Evolutionary conservation across 2,113 vertebrate genomes (phyloP).

Genomic region (Scomber colias): DNA sequence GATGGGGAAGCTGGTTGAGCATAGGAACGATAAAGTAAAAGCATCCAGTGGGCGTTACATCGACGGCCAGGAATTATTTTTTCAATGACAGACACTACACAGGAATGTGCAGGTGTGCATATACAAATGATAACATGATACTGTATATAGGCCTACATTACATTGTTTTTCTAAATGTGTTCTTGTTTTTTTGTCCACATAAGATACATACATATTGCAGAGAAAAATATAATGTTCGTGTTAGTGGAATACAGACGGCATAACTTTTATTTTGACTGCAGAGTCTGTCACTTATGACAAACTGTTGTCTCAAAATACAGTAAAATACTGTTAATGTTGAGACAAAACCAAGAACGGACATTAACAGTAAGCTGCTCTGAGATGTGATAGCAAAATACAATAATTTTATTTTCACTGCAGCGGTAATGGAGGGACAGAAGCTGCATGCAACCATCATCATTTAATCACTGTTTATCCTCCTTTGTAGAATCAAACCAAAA

Average conservation of each 20-base stretch:
- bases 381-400: too few relatives aligned
- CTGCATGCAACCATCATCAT: too few relatives aligned
- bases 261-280: slow-evolving; percentile 20
- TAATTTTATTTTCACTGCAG: too few relatives aligned
- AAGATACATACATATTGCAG: neutral
- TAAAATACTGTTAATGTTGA: too few relatives aligned
- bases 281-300: neutral
- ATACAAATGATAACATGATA: too few relatives aligned
- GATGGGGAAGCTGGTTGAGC: neutral
- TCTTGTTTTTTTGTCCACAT: neutral
- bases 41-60: neutral
- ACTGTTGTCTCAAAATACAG: too few relatives aligned
- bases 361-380: too few relatives aligned
- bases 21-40: neutral
- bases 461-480: too few relatives aligned
- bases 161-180: too few relatives aligned
- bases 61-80: neutral
- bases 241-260: neutral
- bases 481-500: too few relatives aligned
- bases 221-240: neutral
- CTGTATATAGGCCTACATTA: neutral
- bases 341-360: too few relatives aligned
- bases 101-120: neutral
- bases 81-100: neutral
- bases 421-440: too few relatives aligned